Evolutionary conservation across 2,113 vertebrate species (phyloP).

Genomic region (human (Homo sapiens)): DNA sequence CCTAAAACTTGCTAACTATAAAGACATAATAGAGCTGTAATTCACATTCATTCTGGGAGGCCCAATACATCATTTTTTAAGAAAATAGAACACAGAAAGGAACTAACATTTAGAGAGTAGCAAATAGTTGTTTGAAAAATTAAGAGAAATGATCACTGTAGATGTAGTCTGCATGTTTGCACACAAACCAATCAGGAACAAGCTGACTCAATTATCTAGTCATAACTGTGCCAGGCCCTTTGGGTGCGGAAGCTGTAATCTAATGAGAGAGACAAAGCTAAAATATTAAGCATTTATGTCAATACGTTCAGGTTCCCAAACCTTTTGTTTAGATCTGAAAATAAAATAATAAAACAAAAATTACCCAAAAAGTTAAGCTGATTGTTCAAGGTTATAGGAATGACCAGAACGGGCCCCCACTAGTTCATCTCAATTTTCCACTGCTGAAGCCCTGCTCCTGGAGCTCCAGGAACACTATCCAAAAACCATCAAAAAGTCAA

Average conservation of each 20-base stretch:
- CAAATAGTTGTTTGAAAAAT: not conserved
- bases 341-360: not conserved
- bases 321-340: not conserved
- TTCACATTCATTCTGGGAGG: constrained; percentile 21
- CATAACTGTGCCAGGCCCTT: not conserved
- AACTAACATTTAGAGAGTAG: not conserved
- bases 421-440: not conserved
- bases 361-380: not conserved
- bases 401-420: not conserved
- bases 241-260: not conserved
- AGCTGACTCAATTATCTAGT: not conserved
- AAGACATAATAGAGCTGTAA: constrained; percentile 33
- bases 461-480: not conserved
- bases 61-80: constrained; percentile 1
- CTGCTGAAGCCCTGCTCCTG: not conserved
- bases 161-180: not conserved
- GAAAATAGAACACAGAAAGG: constrained; percentile 23
- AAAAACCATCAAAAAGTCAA: not conserved
- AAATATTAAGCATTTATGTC: not conserved
- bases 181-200: not conserved
- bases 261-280: not conserved
- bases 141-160: not conserved
- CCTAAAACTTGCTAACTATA: constrained; percentile 15
- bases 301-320: not conserved
- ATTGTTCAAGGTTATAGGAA: not conserved